Base-by-base conservation (phyloP, 2,113 vertebrate species). In the Ahaetulla prasina region DNA sequence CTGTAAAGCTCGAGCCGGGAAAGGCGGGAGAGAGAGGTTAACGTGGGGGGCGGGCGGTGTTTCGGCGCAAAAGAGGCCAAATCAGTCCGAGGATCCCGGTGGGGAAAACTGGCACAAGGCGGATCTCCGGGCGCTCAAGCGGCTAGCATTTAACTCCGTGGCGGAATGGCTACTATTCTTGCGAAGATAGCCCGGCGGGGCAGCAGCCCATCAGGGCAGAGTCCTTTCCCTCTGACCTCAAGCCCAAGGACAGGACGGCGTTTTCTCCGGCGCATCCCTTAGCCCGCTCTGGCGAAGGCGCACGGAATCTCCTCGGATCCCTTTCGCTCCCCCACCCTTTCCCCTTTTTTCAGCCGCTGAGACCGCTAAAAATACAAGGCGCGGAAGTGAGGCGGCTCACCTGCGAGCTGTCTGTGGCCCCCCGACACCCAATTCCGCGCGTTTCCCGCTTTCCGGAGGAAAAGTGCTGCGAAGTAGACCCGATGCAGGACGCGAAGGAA, bases 181-280 rank as follows among this genome's bases (percentile, higher is more conserved):
- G 22, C 9, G 89, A 6, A 53, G 49, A 11, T 12, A 45, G 91
- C 8, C 35, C 1, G 87, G 18, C 50, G 30, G 2, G 63, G 60
- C 87, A 23, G 50, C 27, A 35, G 54, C 86, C 35, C 91, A 53
- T 84, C 47, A 18, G 57, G 85, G 50, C 23, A 30, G 39, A 85
- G 35, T 91, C 94, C 54, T 92, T 91, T 86, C 94, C 92, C 92
- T 30, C 92, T 96, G 97, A 97, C 97, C 97, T 97, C 96, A 91
- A 97, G 92, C 95, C 95, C 97, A 98, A 98, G 97, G 97, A 96
- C 97, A 95, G 97, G 94, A 2, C 89, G 3, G 57, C 68, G 3
- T 90, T 87, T 23, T 88, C 92, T 43, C 84, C 94, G 30, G 91
- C 91, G 91, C 92, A 92, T 85, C 94, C 94, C 54, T 27, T 39